A percentile compares a stretch with the other conserved stretches of the same genome.
Evolutionary conservation across 2,113 vertebrate species (phyloP).

Genomic region (Elachura formosa): DNA sequence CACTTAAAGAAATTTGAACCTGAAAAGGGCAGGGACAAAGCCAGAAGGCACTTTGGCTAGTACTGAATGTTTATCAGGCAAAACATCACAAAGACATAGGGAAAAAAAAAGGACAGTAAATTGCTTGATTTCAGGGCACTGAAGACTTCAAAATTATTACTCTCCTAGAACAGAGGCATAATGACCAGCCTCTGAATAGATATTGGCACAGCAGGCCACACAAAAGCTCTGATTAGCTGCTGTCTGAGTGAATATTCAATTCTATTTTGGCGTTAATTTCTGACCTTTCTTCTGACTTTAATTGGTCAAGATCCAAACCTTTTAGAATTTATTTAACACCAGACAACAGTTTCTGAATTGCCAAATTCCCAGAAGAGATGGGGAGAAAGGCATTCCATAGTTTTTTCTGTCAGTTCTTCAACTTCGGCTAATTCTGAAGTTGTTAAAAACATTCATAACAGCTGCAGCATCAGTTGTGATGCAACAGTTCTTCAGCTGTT

Average conservation of each 20-base stretch:
- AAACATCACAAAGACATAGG: conserved; percentile 8
- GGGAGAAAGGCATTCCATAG: neutral
- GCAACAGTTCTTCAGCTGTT: neutral
- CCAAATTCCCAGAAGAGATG: neutral
- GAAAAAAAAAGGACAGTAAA: neutral
- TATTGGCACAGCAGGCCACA: conserved; percentile 60
- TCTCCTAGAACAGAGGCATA: conserved; percentile 39
- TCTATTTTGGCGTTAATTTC: conserved; percentile 25
- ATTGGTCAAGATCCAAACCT: neutral
- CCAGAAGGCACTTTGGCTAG: neutral
- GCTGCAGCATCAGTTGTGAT: accelerated
- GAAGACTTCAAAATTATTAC: conserved; percentile 49
- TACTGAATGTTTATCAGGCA: neutral
- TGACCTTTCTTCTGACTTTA: conserved; percentile 18
- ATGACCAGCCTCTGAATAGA: conserved; percentile 49
- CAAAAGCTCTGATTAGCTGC: conserved; percentile 49
- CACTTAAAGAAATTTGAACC: neutral
- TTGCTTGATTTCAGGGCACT: conserved; percentile 41
- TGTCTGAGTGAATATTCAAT: neutral
- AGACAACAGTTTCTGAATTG: neutral
- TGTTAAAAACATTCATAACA: neutral
- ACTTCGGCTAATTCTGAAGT: neutral
- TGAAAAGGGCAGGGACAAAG: neutral
- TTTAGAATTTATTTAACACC: neutral
- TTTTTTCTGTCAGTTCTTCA: neutral